Percentiles rank a stretch among this genome's conserved stretches.
Conservation (phyloP, 2,113 vertebrate species). For the Sterna hirundo region DNA sequence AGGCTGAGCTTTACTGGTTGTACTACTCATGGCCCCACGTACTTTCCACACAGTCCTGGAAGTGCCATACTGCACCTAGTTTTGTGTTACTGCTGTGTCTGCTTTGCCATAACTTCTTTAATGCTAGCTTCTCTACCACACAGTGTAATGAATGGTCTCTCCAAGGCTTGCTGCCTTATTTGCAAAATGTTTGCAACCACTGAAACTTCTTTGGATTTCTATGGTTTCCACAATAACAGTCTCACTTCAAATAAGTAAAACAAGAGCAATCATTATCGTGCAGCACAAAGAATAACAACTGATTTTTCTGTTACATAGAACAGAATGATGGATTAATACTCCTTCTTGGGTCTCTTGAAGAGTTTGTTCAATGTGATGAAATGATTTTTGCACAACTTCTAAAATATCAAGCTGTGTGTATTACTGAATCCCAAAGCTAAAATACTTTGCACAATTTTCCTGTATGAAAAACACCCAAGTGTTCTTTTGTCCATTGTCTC, state of each 20-base stretch:
- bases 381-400: not conserved
- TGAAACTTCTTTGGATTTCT: not conserved
- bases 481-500: not conserved
- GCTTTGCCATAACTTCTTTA: not conserved
- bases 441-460: not conserved
- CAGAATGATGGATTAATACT: not conserved
- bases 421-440: not conserved
- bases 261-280: not conserved
- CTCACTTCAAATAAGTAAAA: not conserved
- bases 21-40: not conserved
- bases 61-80: not conserved
- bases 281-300: not conserved
- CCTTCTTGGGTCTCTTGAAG: not conserved
- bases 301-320: not conserved
- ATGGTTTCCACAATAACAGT: not conserved
- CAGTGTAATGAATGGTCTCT: not conserved
- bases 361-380: not conserved
- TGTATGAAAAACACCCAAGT: not conserved
- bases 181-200: not conserved
- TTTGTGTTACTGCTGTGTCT: not conserved
- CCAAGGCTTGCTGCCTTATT: not conserved
- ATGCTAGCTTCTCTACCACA: not conserved
- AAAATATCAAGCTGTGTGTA: constrained; percentile 3
- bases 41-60: not conserved
- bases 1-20: not conserved